These are phyloP conservation scores for Archips xylosteana DNA, from an alignment of 2,888 invertebrate species.

Conservation along the genomic window DNA sequence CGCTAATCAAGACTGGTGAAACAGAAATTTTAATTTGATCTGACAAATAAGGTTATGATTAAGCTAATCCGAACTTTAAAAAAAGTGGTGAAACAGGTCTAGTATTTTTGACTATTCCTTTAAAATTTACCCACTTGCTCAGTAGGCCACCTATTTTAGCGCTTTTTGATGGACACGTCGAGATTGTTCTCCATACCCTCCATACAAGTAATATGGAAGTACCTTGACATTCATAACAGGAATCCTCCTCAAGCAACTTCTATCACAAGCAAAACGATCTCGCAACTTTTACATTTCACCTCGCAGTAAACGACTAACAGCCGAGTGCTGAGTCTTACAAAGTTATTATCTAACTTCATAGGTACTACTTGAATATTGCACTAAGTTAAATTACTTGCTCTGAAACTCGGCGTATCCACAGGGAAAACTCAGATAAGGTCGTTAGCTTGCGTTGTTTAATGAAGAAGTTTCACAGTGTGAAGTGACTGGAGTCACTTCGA, in stretches of 20 bases:
- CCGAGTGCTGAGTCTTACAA: not conserved
- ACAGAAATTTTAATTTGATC: too few species aligned
- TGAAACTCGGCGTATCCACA: constrained; percentile 20
- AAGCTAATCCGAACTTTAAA: too few species aligned
- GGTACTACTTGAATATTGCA: constrained; percentile 16
- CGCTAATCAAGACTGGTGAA: too few species aligned
- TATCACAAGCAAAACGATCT: constrained; percentile 4
- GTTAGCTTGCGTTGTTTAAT: constrained; percentile 16
- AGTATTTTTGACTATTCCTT: too few species aligned
- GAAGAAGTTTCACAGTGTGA: constrained; percentile 15
- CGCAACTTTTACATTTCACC: constrained; percentile 4
- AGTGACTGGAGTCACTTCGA: constrained; percentile 8
- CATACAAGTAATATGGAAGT: too few species aligned
- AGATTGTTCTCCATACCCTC: too few species aligned
- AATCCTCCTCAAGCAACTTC: constrained; percentile 3
- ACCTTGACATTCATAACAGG: not conserved
- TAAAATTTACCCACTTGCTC: too few species aligned
- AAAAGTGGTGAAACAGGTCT: too few species aligned
- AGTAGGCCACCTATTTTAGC: too few species aligned
- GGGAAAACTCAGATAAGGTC: constrained; percentile 27
- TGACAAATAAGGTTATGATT: too few species aligned
- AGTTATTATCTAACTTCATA: constrained; percentile 8
- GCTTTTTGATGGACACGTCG: too few species aligned
- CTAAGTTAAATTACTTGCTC: constrained; percentile 24
- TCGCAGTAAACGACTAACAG: constrained; percentile 8